Evolutionary conservation across 2,113 vertebrate genomes (phyloP).

Genomic region (Hydrolagus affinis): DNA sequence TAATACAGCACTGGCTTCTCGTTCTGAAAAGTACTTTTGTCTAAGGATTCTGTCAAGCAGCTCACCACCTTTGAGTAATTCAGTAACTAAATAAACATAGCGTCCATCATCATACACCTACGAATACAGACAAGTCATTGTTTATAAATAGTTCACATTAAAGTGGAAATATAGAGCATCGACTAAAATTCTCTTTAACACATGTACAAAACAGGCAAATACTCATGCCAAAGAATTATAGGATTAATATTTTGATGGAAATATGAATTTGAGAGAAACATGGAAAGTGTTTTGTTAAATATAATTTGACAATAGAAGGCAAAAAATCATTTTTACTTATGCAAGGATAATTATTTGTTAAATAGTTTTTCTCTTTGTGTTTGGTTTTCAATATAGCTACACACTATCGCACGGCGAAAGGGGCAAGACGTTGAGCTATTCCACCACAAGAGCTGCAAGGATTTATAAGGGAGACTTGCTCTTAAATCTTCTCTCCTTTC

Average conservation of each 20-base stretch:
- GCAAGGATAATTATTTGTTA: too few relatives aligned
- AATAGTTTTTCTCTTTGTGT: background rate
- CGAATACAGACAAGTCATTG: conserved; percentile 20
- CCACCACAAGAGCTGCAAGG: background rate
- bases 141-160: background rate
- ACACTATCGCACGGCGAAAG: background rate
- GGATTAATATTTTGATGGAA: too few relatives aligned
- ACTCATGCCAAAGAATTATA: too few relatives aligned
- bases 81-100: conserved; percentile 85
- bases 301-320: too few relatives aligned
- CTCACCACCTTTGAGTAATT: conserved; percentile 94
- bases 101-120: conserved; percentile 90
- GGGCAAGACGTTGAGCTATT: background rate
- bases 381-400: background rate
- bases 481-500: background rate
- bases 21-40: conserved; percentile 90
- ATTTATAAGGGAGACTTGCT: background rate
- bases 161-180: too few relatives aligned
- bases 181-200: too few relatives aligned
- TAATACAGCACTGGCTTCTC: conserved; percentile 84
- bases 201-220: too few relatives aligned
- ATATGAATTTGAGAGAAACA: too few relatives aligned
- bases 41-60: conserved; percentile 86
- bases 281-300: too few relatives aligned
- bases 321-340: too few relatives aligned